Evolutionary conservation across 2,888 invertebrate species (phyloP), one percentile per base, ranked within the genome.

Genomic region (Priocnemis perturbator): DNA sequence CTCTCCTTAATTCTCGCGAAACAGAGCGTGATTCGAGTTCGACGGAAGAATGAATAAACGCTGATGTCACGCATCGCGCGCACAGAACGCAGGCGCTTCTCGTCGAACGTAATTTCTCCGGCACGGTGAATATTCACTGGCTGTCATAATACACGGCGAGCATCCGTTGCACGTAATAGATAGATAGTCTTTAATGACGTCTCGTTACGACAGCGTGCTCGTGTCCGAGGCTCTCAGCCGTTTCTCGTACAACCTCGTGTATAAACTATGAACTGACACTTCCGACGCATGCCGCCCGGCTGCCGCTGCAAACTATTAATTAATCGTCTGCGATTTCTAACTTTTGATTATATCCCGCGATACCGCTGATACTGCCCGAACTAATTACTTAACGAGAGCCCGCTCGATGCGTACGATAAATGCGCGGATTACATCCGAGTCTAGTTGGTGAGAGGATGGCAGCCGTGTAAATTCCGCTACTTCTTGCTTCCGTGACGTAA

Each of bases 141-240:
- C 52, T 63, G 70, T 73, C 67, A 76, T 67, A 77, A 77, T 55
- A 63, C 60, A 67, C 58, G 56, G 57, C 30, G 71, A 70, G 64
- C 70, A 73, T 73, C 69, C 73, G 71, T 65, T 63, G 52, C 65
- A 19, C 44, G 64, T 69, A 67, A 67, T 63, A 61, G 65, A 67
- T 63, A 61, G 65, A 70, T 73, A 66, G 65, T 68, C 68, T 59
- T 70, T 71, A 74, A 77, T 61, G 73, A 74, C 61, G 65, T 67
- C 63, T 74, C 71, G 64, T 77, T 77, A 67, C 67, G 68, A 62
- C 63, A 74, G 65, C 74, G 61, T 59, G 50, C 60, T 64, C 19
- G 59, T 53, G 64, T 65, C 70, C 61, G 57, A 60, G 60, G 61
- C 52, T 64, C 64, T 52, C 19, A 56, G 45, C 52, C 15, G 56